Percentiles rank a stretch among this genome's conserved stretches.
Conservation (phyloP, 2,888 invertebrate genomes). For the Stratiomys singularior region DNA sequence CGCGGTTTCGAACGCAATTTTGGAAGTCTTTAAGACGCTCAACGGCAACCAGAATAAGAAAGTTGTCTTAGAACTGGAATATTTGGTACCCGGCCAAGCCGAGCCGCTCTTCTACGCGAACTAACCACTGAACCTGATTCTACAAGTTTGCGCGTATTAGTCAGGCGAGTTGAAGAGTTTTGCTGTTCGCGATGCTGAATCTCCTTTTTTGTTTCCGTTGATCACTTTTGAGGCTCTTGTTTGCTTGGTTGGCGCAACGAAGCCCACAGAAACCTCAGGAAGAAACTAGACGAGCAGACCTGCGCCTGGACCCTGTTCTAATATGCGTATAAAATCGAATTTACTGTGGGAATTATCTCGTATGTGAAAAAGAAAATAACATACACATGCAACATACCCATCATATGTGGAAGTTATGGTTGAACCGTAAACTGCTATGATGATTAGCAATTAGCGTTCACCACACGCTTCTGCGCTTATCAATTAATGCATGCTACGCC, state of each 20-base stretch:
- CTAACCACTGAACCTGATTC: constrained; percentile 33
- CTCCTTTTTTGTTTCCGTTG: constrained; percentile 26
- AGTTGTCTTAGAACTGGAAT: constrained; percentile 48
- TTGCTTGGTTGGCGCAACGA: too few species aligned
- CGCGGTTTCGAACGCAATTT: constrained; percentile 37
- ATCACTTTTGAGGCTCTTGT: neutral
- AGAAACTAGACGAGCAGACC: neutral
- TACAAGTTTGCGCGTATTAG: constrained; percentile 18
- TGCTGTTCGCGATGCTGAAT: neutral
- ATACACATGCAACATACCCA: too few species aligned
- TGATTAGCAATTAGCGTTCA: neutral
- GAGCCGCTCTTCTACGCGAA: constrained; percentile 6
- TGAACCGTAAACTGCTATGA: constrained; percentile 8
- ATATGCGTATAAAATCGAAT: constrained; percentile 20
- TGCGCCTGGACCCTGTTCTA: neutral
- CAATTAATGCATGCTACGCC: neutral
- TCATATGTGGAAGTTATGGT: constrained; percentile 14
- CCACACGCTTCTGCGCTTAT: neutral
- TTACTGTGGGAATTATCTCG: constrained; percentile 29
- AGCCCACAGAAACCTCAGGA: too few species aligned
- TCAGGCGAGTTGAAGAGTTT: constrained; percentile 30
- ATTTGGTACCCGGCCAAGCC: constrained; percentile 23
- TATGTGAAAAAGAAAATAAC: neutral
- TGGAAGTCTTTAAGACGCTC: constrained; percentile 22
- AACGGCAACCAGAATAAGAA: constrained; percentile 41